Conservation (phyloP, 2,797 vertebrate species). For the Pipistrellus kuhlii region DNA sequence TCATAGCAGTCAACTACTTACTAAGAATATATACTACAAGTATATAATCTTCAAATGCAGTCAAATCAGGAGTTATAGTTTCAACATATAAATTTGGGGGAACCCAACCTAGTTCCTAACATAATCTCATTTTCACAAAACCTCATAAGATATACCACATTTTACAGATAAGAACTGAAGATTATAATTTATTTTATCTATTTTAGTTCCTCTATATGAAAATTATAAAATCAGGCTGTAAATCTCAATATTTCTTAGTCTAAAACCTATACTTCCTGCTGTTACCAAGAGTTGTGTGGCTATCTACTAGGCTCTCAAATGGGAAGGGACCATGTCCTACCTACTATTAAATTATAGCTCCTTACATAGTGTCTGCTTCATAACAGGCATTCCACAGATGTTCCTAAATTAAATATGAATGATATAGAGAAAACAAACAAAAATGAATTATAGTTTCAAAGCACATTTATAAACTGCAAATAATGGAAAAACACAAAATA, state of each 20-base stretch:
- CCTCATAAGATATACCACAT: neutral
- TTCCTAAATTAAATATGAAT: conserved; percentile 62
- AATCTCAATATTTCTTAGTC: neutral
- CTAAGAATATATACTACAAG: neutral
- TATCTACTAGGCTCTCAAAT: no score
- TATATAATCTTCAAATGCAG: neutral
- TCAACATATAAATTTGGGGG: neutral
- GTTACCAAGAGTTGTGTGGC: neutral
- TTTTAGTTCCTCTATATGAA: neutral
- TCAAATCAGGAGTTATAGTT: neutral
- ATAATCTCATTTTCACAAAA: neutral
- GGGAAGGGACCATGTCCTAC: neutral
- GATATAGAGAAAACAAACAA: conserved; percentile 57
- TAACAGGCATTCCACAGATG: conserved; percentile 5
- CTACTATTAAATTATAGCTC: neutral
- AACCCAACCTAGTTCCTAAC: neutral
- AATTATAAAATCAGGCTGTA: neutral
- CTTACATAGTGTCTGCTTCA: neutral
- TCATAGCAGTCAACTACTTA: neutral
- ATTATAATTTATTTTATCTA: conserved; percentile 8
- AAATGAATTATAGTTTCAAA: conserved; percentile 28
- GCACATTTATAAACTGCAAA: conserved; percentile 62
- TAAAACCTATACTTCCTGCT: neutral
- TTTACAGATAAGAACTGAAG: conserved; percentile 11
- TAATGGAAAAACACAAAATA: conserved; percentile 69